These are phyloP conservation scores for Rafetus swinhoei DNA, from an alignment of 2,113 vertebrate genomes.

Conservation along the genomic window DNA sequence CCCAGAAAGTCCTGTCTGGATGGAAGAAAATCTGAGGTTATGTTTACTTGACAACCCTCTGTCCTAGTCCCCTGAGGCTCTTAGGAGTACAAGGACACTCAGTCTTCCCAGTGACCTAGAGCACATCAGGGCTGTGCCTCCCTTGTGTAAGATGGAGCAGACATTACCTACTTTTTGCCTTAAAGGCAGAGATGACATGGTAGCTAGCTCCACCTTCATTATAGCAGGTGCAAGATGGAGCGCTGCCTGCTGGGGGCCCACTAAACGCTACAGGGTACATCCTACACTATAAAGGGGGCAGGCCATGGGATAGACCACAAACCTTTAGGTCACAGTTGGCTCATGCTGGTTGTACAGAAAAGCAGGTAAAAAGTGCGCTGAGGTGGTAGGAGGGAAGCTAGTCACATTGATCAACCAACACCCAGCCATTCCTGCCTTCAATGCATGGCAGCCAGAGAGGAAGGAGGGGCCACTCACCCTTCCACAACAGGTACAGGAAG, in stretches of 20 bases:
- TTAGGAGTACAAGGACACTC: neutral
- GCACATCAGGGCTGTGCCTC: accelerated
- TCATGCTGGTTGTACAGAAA: neutral
- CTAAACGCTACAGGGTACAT: neutral
- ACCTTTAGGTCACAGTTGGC: constrained; percentile 6
- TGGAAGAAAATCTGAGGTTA: neutral
- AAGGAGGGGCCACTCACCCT: constrained; percentile 60
- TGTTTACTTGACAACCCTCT: neutral
- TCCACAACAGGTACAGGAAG: constrained; percentile 61
- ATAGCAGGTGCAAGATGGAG: neutral
- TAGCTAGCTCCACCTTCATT: accelerated
- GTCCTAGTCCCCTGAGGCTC: neutral
- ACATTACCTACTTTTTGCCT: accelerated
- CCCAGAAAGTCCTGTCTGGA: neutral
- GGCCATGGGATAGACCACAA: neutral
- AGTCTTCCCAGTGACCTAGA: accelerated
- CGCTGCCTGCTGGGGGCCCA: neutral
- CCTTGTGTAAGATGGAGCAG: neutral
- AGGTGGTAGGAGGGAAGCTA: constrained; percentile 54
- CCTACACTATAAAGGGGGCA: neutral
- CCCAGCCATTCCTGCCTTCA: constrained; percentile 30
- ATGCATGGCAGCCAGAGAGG: constrained; percentile 24
- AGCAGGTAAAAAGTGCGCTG: neutral
- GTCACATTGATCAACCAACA: constrained; percentile 27
- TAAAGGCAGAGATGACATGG: constrained; percentile 31